Evolutionary conservation across 2,888 invertebrate genomes (phyloP), one percentile per base, ranked within the genome.

Genomic region (Synergus japonicus): DNA sequence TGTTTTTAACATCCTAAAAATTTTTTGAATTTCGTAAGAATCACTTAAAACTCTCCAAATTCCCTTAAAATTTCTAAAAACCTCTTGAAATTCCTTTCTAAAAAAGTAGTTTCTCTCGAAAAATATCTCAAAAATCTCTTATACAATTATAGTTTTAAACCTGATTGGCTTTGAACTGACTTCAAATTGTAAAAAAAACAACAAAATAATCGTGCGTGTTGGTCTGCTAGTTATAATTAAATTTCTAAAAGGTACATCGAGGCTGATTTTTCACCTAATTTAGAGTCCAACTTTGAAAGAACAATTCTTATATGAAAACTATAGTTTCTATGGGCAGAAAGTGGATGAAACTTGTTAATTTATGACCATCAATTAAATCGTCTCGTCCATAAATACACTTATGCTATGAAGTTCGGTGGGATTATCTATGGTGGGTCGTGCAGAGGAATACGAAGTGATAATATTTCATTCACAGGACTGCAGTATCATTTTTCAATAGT

Each of bases 401-500:
- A 73, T 73, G 54, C 54, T 73, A 73, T 54, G 73, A 73, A 54
- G 54, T 73, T 73, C 64, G 66, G 54, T 54, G 66, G 76, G 76
- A 81, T 82, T 79, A 81, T 83, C 79, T 77, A 77, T 77, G 63
- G 46, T 79, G 73, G 63, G 69, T 46, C 64, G 78, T 81, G 77
- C 81, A 78, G 67, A 60, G 58, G 82, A 83, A 85, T 84, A 81
- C 83, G 81, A 85, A 88, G 85, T 87, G 87, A 87, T 88, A 88
- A 90, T 90, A 90, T 89, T 90, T 90, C 89, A 90, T 87, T 89
- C 86, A 85, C 87, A 88, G 86, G 83, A 85, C 86, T 81, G 84
- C 85, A 82, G 84, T 90, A 89, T 90, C 89, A 91, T 90, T 91
- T 90, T 90, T 90, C 90, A 90, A 88, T 89, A 87, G 87, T 87